Percentiles rank a stretch among this genome's conserved stretches.
Conservation (phyloP, 2,797 vertebrate species). For the Perodicticus potto region DNA sequence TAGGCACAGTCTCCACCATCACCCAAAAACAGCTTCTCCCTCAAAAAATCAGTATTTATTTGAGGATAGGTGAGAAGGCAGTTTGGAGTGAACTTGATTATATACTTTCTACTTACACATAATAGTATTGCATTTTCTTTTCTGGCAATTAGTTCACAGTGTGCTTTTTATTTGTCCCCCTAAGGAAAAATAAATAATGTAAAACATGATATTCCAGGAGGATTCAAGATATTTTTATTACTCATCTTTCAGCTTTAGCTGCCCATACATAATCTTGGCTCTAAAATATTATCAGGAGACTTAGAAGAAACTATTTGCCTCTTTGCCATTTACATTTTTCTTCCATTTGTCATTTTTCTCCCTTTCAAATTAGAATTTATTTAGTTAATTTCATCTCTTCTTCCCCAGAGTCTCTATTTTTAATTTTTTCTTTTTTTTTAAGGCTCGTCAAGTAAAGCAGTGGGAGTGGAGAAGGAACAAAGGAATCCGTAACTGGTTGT, state of each 20-base stretch:
- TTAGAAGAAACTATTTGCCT: conserved; percentile 36
- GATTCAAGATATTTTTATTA: conserved; percentile 65
- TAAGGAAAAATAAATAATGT: conserved; percentile 18
- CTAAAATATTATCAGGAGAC: conserved; percentile 62
- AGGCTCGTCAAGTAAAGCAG: too few relatives aligned
- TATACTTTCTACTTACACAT: neutral
- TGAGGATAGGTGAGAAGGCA: neutral
- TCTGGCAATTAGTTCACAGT: neutral
- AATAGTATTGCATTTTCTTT: neutral
- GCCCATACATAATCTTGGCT: conserved; percentile 17
- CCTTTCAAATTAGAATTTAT: conserved; percentile 64
- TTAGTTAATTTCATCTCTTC: conserved; percentile 59
- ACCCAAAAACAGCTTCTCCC: conserved; percentile 27
- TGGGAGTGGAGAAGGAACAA: too few relatives aligned
- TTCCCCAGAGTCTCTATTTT: conserved; percentile 30
- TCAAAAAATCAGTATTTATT: neutral
- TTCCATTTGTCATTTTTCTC: conserved; percentile 62
- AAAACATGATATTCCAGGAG: conserved; percentile 51
- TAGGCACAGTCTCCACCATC: conserved; percentile 60
- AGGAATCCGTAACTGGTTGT: too few relatives aligned
- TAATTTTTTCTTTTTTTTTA: too few relatives aligned
- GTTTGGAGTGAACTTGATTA: neutral
- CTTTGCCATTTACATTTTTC: conserved; percentile 59
- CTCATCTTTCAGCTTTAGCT: conserved; percentile 58
- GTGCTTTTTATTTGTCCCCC: conserved; percentile 36